phyloP scores from a whole-genome alignment of 2,888 invertebrate genomes.

The Coremacera marginata region DNA sequence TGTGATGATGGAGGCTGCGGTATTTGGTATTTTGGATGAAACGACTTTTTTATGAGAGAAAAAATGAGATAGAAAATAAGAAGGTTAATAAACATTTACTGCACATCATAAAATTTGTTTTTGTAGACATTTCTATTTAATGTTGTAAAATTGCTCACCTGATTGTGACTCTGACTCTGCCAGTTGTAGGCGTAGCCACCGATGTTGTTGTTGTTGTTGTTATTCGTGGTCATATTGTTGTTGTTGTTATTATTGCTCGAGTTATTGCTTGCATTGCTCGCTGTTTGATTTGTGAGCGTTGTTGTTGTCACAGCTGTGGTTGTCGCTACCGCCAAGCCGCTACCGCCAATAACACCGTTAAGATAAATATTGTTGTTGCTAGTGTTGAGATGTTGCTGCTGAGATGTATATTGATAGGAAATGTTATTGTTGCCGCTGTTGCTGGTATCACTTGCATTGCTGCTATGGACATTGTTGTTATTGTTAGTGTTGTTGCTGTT shows the following conservation, averaged over 20 bases:
- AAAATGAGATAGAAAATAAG: slow-evolving; percentile 15
- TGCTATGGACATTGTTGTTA: slow-evolving; percentile 40
- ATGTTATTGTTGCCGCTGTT: slow-evolving; percentile 50
- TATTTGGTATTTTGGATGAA: slow-evolving; percentile 67
- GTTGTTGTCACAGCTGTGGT: slow-evolving; percentile 38
- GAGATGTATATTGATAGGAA: slow-evolving; percentile 19
- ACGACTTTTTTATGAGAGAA: slow-evolving; percentile 54
- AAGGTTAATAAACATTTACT: slow-evolving; percentile 17
- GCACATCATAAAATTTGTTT: neutral
- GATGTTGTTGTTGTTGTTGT: slow-evolving; percentile 47
- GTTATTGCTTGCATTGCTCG: slow-evolving; percentile 49
- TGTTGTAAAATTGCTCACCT: slow-evolving; percentile 59
- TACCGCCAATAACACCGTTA: slow-evolving; percentile 45
- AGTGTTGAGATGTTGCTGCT: slow-evolving; percentile 6
- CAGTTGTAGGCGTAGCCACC: slow-evolving; percentile 64
- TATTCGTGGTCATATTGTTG: slow-evolving; percentile 44
- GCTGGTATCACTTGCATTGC: slow-evolving; percentile 40
- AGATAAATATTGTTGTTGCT: slow-evolving; percentile 45
- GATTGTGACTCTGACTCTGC: slow-evolving; percentile 63
- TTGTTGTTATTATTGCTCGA: slow-evolving; percentile 47
- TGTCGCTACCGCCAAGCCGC: slow-evolving; percentile 21
- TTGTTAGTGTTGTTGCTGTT: slow-evolving; percentile 50
- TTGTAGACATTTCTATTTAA: neutral
- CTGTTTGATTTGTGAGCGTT: slow-evolving; percentile 44
- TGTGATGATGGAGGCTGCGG: slow-evolving; percentile 57